Evolutionary conservation across 2,797 vertebrate genomes (phyloP).

Genomic region (Premnoplex brunnescens): DNA sequence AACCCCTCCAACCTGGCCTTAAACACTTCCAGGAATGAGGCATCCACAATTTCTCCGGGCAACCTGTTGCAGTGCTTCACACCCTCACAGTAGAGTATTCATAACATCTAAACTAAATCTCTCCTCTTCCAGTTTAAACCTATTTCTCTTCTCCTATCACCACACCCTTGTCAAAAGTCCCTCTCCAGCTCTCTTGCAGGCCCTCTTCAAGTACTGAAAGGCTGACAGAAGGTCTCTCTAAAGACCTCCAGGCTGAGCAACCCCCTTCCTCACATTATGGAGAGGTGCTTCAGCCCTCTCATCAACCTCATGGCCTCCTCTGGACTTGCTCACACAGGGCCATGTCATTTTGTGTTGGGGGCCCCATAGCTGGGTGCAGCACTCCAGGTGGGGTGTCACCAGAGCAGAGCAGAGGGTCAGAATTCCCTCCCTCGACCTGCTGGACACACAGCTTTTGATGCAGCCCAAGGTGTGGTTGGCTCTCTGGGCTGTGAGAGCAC

Average conservation of each 20-base stretch:
- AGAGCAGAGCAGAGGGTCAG: background rate
- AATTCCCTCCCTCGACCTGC: too few relatives aligned
- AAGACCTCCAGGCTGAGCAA: background rate
- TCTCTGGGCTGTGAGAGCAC: background rate
- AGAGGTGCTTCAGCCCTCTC: background rate
- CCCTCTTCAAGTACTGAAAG: background rate
- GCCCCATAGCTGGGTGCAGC: too few relatives aligned
- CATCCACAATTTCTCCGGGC: background rate
- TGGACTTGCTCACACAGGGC: background rate
- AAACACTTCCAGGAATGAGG: background rate
- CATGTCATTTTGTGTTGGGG: background rate
- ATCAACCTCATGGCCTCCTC: background rate
- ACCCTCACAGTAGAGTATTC: background rate
- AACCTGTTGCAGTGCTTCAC: background rate
- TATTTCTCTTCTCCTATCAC: background rate
- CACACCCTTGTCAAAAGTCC: background rate
- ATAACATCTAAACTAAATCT: background rate
- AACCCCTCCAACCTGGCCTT: background rate
- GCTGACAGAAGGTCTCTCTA: background rate
- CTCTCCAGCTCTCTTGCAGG: background rate
- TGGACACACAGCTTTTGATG: background rate
- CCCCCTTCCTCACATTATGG: rapidly evolving
- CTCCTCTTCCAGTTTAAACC: background rate
- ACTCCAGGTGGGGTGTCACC: background rate
- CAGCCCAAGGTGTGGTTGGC: background rate